Evolutionary conservation across 2,797 vertebrate genomes (phyloP).

Genomic region (Oreochromis grahami): DNA sequence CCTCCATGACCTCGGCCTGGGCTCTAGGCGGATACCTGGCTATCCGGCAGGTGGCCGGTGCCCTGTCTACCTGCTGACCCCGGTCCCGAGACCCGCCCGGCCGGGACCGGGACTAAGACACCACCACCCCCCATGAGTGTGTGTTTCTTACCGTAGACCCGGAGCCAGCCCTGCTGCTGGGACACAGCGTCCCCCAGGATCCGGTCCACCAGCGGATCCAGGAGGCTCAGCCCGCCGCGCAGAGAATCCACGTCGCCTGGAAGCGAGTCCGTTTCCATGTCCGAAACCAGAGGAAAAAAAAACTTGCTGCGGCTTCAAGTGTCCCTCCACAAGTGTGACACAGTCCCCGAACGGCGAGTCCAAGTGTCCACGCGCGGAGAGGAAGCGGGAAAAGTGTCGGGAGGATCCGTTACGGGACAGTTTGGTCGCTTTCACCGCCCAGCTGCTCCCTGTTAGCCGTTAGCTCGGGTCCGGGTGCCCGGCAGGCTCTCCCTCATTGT

Average conservation of each 20-base stretch:
- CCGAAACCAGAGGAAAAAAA: not conserved
- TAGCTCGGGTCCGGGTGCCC: constrained; percentile 48
- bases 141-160: constrained; percentile 84
- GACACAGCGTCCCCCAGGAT: constrained; percentile 87
- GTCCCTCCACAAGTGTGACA: not conserved
- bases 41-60: not conserved
- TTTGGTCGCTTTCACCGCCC: not conserved
- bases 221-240: constrained; percentile 66
- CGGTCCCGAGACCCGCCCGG: not conserved
- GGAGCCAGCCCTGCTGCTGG: constrained; percentile 92
- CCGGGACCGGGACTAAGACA: no score
- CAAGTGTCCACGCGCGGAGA: not conserved
- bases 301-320: not conserved
- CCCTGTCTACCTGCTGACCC: not conserved
- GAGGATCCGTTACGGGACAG: not conserved
- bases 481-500: constrained; percentile 37
- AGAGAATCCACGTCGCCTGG: constrained; percentile 74
- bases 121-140: not conserved
- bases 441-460: constrained; percentile 30
- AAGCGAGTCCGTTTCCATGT: constrained; percentile 69
- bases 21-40: not conserved
- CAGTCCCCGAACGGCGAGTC: rapidly evolving
- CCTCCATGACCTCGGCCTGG: not conserved
- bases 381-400: not conserved
- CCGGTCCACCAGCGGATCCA: constrained; percentile 81